phyloP scores from a whole-genome alignment of 2,113 vertebrate genomes.

The Hiodon tergisus region DNA sequence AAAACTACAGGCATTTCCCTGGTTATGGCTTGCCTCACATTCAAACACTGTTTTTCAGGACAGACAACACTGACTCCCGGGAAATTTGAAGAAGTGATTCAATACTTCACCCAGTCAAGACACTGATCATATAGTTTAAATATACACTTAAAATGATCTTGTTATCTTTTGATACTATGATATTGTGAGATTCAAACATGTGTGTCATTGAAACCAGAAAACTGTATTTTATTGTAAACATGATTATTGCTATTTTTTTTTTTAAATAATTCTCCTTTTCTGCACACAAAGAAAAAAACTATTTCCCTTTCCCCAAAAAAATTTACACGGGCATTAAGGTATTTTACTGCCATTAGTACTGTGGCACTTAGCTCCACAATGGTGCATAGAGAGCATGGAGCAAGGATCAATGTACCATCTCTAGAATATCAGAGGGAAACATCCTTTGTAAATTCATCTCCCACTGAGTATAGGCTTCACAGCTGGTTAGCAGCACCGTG shows the following conservation, averaged over 20 bases:
- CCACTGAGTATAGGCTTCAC: slow-evolving; percentile 65
- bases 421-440: slow-evolving; percentile 63
- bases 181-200: too few relatives aligned
- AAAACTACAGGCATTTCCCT: slow-evolving; percentile 51
- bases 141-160: slow-evolving; percentile 25
- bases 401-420: slow-evolving; percentile 61
- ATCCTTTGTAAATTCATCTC: slow-evolving; percentile 66
- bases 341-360: slow-evolving; percentile 54
- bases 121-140: slow-evolving; percentile 35
- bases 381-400: slow-evolving; percentile 52
- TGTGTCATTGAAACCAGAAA: too few relatives aligned
- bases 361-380: slow-evolving; percentile 64
- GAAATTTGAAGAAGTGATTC: slow-evolving; percentile 46
- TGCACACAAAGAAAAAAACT: background rate
- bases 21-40: slow-evolving; percentile 52
- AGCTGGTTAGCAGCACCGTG: slow-evolving; percentile 66
- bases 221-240: too few relatives aligned
- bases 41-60: slow-evolving; percentile 53
- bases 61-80: slow-evolving; percentile 49
- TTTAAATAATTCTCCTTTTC: background rate
- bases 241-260: background rate
- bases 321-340: slow-evolving; percentile 53
- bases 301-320: slow-evolving; percentile 32
- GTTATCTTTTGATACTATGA: too few relatives aligned
- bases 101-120: slow-evolving; percentile 47